Evolutionary conservation across 2,888 invertebrate species (phyloP).

Genomic region (Pyrocoelia pectoralis): DNA sequence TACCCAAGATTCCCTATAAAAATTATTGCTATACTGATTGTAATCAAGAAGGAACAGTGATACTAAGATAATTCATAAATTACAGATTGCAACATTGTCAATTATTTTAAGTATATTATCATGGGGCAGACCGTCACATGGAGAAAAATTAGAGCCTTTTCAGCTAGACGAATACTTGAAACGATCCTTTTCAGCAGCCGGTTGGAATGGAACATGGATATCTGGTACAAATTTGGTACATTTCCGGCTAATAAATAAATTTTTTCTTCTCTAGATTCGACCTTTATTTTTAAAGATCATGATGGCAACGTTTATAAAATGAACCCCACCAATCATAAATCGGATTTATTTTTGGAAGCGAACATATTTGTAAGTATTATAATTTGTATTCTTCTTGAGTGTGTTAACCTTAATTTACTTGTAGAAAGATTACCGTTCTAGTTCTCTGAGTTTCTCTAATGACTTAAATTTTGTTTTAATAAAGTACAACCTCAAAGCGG

Average conservation of each 20-base stretch:
- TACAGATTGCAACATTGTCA: neutral
- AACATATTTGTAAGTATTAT: neutral
- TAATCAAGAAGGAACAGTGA: too few relatives aligned
- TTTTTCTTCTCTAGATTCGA: neutral
- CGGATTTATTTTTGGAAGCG: neutral
- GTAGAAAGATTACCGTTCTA: conserved; percentile 54
- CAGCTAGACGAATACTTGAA: conserved; percentile 49
- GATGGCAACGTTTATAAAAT: conserved; percentile 8
- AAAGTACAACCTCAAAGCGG: conserved; percentile 49
- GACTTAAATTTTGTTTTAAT: conserved; percentile 48
- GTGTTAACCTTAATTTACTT: conserved; percentile 35
- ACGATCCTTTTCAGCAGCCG: conserved; percentile 43
- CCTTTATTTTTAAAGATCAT: neutral
- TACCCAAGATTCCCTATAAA: too few relatives aligned
- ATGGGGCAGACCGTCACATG: neutral
- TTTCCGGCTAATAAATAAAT: neutral
- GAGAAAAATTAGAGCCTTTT: conserved; percentile 37
- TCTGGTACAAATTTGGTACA: conserved; percentile 62
- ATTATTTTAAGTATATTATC: neutral
- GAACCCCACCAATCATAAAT: neutral
- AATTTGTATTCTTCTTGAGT: neutral
- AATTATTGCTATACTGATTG: too few relatives aligned
- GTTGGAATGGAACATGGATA: conserved; percentile 68
- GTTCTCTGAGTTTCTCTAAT: conserved; percentile 53
- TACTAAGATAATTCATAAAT: too few relatives aligned